Percentiles rank a stretch among this genome's conserved stretches.
phyloP scores from a whole-genome alignment of 2,888 invertebrate species.

The Adineta ricciae region DNA sequence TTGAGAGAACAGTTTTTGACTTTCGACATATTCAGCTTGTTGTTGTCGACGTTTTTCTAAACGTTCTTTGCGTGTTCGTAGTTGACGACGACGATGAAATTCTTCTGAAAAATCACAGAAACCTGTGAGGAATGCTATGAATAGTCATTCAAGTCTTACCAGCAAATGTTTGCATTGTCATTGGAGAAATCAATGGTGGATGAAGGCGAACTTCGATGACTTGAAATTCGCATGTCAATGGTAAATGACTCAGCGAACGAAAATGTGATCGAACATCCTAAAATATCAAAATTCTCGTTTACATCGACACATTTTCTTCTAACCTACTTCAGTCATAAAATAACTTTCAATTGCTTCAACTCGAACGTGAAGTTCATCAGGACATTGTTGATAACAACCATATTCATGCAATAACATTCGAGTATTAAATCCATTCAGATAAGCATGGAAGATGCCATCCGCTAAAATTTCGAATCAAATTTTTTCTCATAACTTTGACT shows the following conservation, averaged over 20 bases:
- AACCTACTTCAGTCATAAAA: conserved; percentile 63
- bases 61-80: conserved; percentile 25
- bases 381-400: conserved; percentile 69
- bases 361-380: conserved; percentile 62
- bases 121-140: no score
- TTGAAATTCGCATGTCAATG: conserved; percentile 77
- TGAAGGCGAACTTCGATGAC: conserved; percentile 71
- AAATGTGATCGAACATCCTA: neutral
- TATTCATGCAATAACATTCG: conserved; percentile 76
- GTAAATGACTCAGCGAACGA: conserved; percentile 72
- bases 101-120: no score
- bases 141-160: no score
- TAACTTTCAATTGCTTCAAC: conserved; percentile 77
- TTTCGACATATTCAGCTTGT: neutral
- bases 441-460: conserved; percentile 80
- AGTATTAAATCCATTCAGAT: conserved; percentile 77
- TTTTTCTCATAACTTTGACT: neutral
- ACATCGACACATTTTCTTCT: neutral
- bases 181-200: conserved; percentile 7
- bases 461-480: conserved; percentile 42
- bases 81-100: conserved; percentile 23
- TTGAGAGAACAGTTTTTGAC: neutral
- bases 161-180: conserved; percentile 21
- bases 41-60: conserved; percentile 24
- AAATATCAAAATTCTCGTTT: neutral